A percentile compares a stretch with the other conserved stretches of the same genome.
Conservation (phyloP, 1,140 invertebrate species). For the Dryas iulia region DNA sequence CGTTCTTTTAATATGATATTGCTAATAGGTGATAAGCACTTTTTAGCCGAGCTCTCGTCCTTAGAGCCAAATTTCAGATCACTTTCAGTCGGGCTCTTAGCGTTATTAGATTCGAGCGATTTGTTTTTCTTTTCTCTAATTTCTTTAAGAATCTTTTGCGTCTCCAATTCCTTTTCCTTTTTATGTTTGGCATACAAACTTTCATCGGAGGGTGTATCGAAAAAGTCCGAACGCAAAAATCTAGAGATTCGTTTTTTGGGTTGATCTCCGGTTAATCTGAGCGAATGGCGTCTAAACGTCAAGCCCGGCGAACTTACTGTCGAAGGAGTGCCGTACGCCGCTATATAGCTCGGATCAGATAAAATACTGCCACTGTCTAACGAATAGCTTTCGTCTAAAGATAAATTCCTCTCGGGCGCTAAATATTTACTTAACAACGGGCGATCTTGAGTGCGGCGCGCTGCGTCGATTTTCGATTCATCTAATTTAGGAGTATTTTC, state of each 20-base stretch:
- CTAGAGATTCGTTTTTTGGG: slow-evolving; percentile 84
- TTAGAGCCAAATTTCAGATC: slow-evolving; percentile 34
- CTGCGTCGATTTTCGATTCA: slow-evolving; percentile 30
- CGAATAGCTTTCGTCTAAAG: slow-evolving; percentile 58
- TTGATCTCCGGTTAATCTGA: slow-evolving; percentile 54
- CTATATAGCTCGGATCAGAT: slow-evolving; percentile 65
- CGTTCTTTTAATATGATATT: slow-evolving; percentile 61
- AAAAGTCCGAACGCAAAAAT: slow-evolving; percentile 89
- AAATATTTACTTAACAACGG: slow-evolving; percentile 82
- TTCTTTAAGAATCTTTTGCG: slow-evolving; percentile 83
- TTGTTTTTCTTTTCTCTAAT: slow-evolving; percentile 82
- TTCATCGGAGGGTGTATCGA: slow-evolving; percentile 86
- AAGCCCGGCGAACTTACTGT: slow-evolving; percentile 44
- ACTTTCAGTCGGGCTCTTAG: background rate
- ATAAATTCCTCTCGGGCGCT: slow-evolving; percentile 54
- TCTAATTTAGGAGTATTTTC: slow-evolving; percentile 3
- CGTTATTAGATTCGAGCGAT: slow-evolving; percentile 47
- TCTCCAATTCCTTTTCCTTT: slow-evolving; percentile 83
- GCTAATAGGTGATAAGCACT: slow-evolving; percentile 65
- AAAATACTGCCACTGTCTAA: slow-evolving; percentile 59
- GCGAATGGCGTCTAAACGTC: slow-evolving; percentile 68
- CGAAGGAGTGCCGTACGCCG: slow-evolving; percentile 54
- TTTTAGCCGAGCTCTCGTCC: slow-evolving; percentile 53
- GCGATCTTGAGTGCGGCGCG: slow-evolving; percentile 71
- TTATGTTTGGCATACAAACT: slow-evolving; percentile 86